phyloP scores from a whole-genome alignment of 2,113 vertebrate genomes.

The Choloepus hoffmanni region DNA sequence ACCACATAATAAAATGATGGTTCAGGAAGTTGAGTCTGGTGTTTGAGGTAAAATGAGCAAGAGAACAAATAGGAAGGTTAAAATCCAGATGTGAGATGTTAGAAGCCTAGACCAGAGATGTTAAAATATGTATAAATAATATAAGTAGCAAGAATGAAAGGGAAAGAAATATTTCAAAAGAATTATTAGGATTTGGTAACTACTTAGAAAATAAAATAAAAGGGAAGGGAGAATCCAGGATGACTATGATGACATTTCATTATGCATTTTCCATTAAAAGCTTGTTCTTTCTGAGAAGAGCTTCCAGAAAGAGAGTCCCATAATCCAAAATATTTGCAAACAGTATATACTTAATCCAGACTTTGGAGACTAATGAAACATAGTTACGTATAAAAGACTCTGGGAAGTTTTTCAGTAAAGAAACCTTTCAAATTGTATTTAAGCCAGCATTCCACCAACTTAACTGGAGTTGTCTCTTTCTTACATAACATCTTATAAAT shows the following conservation, averaged over 20 bases:
- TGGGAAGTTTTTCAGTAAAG: background rate
- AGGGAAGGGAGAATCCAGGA: background rate
- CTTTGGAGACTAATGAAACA: background rate
- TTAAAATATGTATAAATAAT: background rate
- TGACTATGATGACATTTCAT: background rate
- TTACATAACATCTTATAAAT: background rate
- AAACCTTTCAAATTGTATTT: background rate
- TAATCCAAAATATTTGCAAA: background rate
- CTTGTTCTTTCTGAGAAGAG: background rate
- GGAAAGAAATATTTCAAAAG: background rate
- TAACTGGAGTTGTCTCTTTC: background rate
- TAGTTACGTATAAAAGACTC: background rate
- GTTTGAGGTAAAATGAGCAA: background rate
- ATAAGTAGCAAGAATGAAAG: background rate
- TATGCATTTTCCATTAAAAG: background rate
- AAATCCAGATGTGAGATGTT: background rate
- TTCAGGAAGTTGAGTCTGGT: background rate
- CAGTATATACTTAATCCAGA: background rate
- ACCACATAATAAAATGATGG: background rate
- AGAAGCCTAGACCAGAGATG: background rate
- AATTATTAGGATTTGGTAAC: slow-evolving; percentile 16
- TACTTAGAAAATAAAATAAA: slow-evolving; percentile 1
- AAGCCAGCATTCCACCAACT: background rate
- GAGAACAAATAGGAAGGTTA: background rate
- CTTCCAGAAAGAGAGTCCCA: background rate